Conservation (phyloP, 2,113 vertebrate species). For the Trematocara stigmaticum region DNA sequence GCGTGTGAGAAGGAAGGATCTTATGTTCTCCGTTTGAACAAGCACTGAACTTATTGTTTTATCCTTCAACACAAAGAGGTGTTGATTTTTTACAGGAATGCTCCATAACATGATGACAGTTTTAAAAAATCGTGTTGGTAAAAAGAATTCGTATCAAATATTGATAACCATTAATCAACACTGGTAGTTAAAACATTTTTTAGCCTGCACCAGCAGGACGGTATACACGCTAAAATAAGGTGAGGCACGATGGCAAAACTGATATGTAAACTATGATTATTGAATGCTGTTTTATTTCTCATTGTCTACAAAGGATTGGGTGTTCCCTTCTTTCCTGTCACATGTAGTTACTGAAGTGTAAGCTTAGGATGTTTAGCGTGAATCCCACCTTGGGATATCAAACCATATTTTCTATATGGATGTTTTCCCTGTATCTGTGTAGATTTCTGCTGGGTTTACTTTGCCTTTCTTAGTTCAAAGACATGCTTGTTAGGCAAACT, state of each 20-base stretch:
- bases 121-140: neutral
- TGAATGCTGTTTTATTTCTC: rapidly evolving
- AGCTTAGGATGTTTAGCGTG: neutral
- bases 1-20: neutral
- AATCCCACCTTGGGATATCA: rapidly evolving
- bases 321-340: neutral
- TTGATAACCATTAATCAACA: neutral
- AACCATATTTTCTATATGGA: neutral
- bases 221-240: neutral
- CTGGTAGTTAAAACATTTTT: neutral
- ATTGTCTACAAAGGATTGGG: neutral
- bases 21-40: neutral
- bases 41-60: neutral
- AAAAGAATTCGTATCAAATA: rapidly evolving
- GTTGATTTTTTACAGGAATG: neutral
- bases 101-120: neutral
- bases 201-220: neutral
- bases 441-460: neutral
- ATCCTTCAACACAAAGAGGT: neutral
- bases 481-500: neutral
- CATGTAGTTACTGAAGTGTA: neutral
- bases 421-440: neutral
- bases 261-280: neutral
- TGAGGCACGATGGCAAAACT: neutral
- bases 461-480: neutral